Conservation (phyloP, 2,797 vertebrate genomes). For the Rhinatrema bivittatum region DNA sequence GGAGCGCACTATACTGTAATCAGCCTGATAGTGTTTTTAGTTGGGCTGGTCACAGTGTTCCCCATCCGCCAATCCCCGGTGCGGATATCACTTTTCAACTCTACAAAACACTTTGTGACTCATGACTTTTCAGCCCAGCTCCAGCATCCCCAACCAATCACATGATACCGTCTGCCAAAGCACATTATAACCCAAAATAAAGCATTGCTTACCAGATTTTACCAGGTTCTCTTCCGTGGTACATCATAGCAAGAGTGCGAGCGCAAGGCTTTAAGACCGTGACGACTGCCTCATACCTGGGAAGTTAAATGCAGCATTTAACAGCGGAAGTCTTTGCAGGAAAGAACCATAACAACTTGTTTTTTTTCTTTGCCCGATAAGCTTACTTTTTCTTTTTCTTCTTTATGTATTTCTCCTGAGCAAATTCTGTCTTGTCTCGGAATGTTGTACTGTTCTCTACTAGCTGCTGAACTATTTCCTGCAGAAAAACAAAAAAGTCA, state of each 20-base stretch:
- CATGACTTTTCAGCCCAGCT: too few species aligned
- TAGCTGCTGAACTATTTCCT: slow-evolving; percentile 95
- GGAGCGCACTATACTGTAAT: too few species aligned
- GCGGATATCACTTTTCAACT: too few species aligned
- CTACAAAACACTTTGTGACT: too few species aligned
- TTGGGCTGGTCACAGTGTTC: too few species aligned
- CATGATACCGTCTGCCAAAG: too few species aligned
- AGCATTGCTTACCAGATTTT: slow-evolving; percentile 84
- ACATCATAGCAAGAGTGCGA: slow-evolving; percentile 92
- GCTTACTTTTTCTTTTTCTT: slow-evolving; percentile 98
- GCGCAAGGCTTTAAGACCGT: slow-evolving; percentile 82
- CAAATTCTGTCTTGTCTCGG: slow-evolving; percentile 90
- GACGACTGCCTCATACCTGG: slow-evolving; percentile 84
- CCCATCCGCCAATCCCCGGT: too few species aligned
- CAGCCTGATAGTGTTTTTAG: too few species aligned
- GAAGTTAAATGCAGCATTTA: slow-evolving; percentile 8
- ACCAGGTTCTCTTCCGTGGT: slow-evolving; percentile 89
- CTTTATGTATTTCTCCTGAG: slow-evolving; percentile 97
- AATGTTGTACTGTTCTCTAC: slow-evolving; percentile 96
- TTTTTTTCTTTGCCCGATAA: slow-evolving; percentile 12
- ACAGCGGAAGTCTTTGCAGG: too few species aligned
- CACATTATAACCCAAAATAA: too few species aligned
- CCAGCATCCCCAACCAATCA: too few species aligned
- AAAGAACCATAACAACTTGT: not conserved
- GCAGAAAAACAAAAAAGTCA: slow-evolving; percentile 22